These are phyloP conservation scores for Numenius arquata DNA, from an alignment of 2,113 vertebrate species.

Conservation along the genomic window DNA sequence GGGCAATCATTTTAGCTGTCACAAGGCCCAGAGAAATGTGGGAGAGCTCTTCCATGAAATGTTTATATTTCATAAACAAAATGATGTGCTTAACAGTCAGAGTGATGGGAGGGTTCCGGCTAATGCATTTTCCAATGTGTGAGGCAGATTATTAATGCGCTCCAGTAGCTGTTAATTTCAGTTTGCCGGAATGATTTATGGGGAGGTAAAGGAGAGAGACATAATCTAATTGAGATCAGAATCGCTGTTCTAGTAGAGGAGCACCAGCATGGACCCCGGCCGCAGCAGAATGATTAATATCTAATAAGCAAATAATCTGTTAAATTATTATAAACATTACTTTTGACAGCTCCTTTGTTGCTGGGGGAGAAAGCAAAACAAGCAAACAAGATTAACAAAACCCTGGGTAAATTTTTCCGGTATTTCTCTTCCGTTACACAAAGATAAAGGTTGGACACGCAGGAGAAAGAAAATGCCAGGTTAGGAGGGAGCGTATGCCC, in stretches of 20 bases:
- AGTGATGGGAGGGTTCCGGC: slow-evolving; percentile 90
- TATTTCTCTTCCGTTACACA: background rate
- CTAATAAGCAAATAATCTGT: slow-evolving; percentile 98
- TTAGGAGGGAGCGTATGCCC: background rate
- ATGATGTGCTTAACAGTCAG: slow-evolving; percentile 91
- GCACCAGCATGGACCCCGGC: slow-evolving; percentile 78
- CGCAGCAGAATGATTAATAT: slow-evolving; percentile 92
- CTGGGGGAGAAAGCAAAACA: slow-evolving; percentile 70
- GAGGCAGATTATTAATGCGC: slow-evolving; percentile 98
- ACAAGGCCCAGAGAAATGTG: slow-evolving; percentile 78
- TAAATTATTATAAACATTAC: slow-evolving; percentile 95
- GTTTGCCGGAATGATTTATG: slow-evolving; percentile 99
- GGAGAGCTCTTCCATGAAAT: slow-evolving; percentile 87
- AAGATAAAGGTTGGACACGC: background rate
- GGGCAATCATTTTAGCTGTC: slow-evolving; percentile 90
- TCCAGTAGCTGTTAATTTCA: slow-evolving; percentile 99
- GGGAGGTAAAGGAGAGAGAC: slow-evolving; percentile 91
- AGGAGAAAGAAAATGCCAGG: background rate
- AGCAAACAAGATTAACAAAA: slow-evolving; percentile 37
- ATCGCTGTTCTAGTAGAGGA: slow-evolving; percentile 91
- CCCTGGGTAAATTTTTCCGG: background rate
- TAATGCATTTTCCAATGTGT: slow-evolving; percentile 90
- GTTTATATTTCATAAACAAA: slow-evolving; percentile 97
- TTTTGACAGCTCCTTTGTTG: slow-evolving; percentile 84
- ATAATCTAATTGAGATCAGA: slow-evolving; percentile 99